Evolutionary conservation across 2,797 vertebrate genomes (phyloP).

Genomic region (Rhadinocentrus ornatus): DNA sequence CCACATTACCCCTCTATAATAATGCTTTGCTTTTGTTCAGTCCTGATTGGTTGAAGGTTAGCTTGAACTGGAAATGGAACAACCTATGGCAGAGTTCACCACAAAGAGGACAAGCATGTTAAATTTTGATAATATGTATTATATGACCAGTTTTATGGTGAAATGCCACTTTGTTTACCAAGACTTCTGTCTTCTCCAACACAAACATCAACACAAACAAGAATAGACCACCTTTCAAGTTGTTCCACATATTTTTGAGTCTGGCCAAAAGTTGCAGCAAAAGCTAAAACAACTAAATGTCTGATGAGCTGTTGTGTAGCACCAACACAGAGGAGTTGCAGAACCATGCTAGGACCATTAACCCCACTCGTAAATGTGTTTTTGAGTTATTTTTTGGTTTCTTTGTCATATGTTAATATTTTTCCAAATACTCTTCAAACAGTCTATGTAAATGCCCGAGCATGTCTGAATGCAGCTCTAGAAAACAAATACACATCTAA

Average conservation of each 20-base stretch:
- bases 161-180: too few species aligned
- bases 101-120: neutral
- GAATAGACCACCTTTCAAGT: neutral
- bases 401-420: neutral
- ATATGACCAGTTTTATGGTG: neutral
- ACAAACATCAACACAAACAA: neutral
- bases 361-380: neutral
- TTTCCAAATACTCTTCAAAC: neutral
- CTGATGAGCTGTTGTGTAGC: neutral
- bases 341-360: neutral
- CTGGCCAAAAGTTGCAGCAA: neutral
- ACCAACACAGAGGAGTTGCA: neutral
- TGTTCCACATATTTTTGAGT: neutral
- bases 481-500: neutral
- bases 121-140: neutral
- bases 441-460: neutral
- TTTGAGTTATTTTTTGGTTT: neutral
- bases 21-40: neutral
- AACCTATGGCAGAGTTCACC: neutral
- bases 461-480: neutral
- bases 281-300: neutral
- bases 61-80: neutral
- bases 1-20: neutral
- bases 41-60: neutral
- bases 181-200: neutral